These are phyloP conservation scores for Xenopus petersii DNA, from an alignment of 2,797 vertebrate species.

Conservation along the genomic window DNA sequence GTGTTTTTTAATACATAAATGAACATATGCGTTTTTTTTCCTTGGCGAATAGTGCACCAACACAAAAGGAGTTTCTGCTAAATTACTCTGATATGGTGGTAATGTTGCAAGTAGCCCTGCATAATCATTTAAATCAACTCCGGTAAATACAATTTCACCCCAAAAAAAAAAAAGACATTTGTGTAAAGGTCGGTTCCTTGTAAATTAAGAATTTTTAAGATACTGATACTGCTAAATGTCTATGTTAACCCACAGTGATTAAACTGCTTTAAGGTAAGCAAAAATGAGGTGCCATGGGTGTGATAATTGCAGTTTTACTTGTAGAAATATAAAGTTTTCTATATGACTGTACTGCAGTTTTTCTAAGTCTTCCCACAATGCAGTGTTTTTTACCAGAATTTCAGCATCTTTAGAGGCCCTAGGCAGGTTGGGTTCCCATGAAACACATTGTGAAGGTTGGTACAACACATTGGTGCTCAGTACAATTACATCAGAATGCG, in stretches of 20 bases:
- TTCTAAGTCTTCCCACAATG: too few relatives aligned
- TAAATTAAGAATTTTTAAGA: constrained; percentile 9
- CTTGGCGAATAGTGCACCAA: constrained; percentile 21
- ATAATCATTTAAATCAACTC: background rate
- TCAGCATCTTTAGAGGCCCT: too few relatives aligned
- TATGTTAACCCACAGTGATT: constrained; percentile 2
- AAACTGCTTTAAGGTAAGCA: background rate
- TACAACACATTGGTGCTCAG: too few relatives aligned
- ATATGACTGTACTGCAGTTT: too few relatives aligned
- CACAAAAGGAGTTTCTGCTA: constrained; percentile 31
- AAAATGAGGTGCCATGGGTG: too few relatives aligned
- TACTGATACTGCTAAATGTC: constrained; percentile 11
- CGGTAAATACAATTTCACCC: constrained; percentile 4
- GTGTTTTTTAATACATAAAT: constrained; percentile 35
- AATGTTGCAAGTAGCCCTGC: background rate
- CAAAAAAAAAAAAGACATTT: background rate
- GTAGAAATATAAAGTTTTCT: too few relatives aligned
- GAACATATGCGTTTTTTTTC: constrained; percentile 39
- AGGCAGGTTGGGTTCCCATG: too few relatives aligned
- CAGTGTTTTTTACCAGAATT: too few relatives aligned
- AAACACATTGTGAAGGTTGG: too few relatives aligned
- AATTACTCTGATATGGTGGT: background rate
- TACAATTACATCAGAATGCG: too few relatives aligned
- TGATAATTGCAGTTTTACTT: too few relatives aligned
- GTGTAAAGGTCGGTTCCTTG: background rate